Evolutionary conservation across 2,113 vertebrate species (phyloP), one percentile per base, ranked within the genome.

Genomic region (Brachionichthys hirsutus): DNA sequence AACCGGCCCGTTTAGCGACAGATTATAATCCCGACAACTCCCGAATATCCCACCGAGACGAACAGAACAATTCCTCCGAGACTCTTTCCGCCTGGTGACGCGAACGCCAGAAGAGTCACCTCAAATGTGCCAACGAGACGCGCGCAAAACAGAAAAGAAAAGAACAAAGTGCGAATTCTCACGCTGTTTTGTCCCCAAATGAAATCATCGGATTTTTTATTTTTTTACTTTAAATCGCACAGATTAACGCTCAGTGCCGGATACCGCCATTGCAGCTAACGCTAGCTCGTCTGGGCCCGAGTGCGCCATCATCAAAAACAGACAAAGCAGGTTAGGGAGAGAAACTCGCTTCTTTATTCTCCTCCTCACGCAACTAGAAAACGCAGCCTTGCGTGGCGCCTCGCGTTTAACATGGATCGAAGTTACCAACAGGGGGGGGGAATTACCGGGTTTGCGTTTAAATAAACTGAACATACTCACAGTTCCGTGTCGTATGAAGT

Each of bases 251-350:
- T 2, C 0, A 16, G 7, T 24, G 30, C 42, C 9, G 13, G 36
- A 9, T 6, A 20, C 19, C n/a, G 49, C 22, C 50, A 6, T 51
- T 9, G 1, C 0, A 34, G 86, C 86, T 79, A 80, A 30, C 44
- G 66, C 54, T 85, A 87, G 86, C 80, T 45, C 52, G 7, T 1
- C 63, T 40, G 85, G 88, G 88, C 88, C 88, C 15, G 78, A 85
- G 81, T 88, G 86, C 88, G 88, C 88, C 87, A 88, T 87, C 88
- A 58, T 43, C 66, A 62, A 67, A 80, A 73, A 75, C 19, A 60
- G 62, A 81, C 82, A 85, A 83, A 89, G 82, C 83, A 73, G 85
- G 77, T 85, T 84, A 66, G 78, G 63, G 78, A 66, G 78, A 61
- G 78, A 85, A 81, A 75, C 75, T 72, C 57, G 55, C 4, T 43